Conservation (phyloP, 2,113 vertebrate species). For the Pyrgilauda ruficollis region DNA sequence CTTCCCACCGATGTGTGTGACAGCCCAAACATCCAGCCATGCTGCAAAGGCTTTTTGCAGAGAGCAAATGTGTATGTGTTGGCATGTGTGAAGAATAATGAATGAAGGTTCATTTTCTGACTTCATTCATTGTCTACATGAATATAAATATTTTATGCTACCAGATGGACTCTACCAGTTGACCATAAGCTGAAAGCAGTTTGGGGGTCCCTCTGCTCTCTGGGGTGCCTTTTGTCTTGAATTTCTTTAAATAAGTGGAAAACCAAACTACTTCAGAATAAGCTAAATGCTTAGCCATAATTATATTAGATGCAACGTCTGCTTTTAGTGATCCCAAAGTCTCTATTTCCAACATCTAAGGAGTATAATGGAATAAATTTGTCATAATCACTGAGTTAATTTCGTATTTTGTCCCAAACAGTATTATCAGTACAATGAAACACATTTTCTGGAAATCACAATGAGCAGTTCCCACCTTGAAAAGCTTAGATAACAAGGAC, state of each 20-base stretch:
- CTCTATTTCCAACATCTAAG: background rate
- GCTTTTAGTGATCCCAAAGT: background rate
- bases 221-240: background rate
- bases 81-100: background rate
- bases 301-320: background rate
- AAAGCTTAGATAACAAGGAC: background rate
- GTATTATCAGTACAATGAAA: background rate
- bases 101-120: background rate
- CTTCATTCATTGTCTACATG: background rate
- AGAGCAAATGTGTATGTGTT: background rate
- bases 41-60: background rate
- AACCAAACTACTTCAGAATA: background rate
- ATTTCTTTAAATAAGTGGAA: background rate
- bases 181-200: background rate
- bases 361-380: background rate
- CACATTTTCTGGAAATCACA: background rate
- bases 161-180: background rate
- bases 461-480: background rate
- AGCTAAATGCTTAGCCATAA: background rate
- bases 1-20: fast-evolving
- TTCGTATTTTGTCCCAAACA: background rate
- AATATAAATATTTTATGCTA: background rate
- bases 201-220: background rate
- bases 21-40: background rate
- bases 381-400: background rate